Evolutionary conservation across 2,113 vertebrate genomes (phyloP), one percentile per base, ranked within the genome.

Genomic region (Halichoerus grypus): DNA sequence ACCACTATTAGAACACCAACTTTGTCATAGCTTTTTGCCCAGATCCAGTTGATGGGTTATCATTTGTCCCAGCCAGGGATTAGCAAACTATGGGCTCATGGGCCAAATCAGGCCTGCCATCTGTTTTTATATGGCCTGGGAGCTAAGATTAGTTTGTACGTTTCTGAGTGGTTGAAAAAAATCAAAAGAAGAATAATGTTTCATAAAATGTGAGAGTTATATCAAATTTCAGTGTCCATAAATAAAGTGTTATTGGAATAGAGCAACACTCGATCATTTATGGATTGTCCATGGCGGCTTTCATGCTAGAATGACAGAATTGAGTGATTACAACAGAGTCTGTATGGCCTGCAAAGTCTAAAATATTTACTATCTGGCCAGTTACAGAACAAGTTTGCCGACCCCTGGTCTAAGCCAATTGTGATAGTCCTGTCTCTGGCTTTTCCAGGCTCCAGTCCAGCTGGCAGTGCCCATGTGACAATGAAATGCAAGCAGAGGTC

Each of bases 361-460:
- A 79, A 95, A 72, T 91, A 85, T 93, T 97, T 97, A 95, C 85
- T 94, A 57, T 94, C 91, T 94, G 76, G 93, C 88, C 81, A 65
- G 31, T 57, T 81, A 87, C 10, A 94, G 81, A 77, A 69, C 88
- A 91, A 57, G 33, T 74, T 71, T 65, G 88, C 79, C 7, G 46
- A 77, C 81, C 81, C 63, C 18, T 92, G 18, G 33, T 94, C 28
- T 39, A 82, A 97, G 95, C 93, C 85, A 95, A 94, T 74, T 79
- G 55, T 88, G 80, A 91, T 96, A 39, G 84, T 93, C 36, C 85
- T 88, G 91, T 93, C 71, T 97, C 71, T 79, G 88, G 63, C 91
- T 97, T 97, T 97, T 97, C 97, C 82, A 97, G 97, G 96, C 96
- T 91, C 1, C 31, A 24, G 2, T 95, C 97, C 96, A 97, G 93